Evolutionary conservation across 2,113 vertebrate species (phyloP).

Genomic region (Serilophus lunatus): DNA sequence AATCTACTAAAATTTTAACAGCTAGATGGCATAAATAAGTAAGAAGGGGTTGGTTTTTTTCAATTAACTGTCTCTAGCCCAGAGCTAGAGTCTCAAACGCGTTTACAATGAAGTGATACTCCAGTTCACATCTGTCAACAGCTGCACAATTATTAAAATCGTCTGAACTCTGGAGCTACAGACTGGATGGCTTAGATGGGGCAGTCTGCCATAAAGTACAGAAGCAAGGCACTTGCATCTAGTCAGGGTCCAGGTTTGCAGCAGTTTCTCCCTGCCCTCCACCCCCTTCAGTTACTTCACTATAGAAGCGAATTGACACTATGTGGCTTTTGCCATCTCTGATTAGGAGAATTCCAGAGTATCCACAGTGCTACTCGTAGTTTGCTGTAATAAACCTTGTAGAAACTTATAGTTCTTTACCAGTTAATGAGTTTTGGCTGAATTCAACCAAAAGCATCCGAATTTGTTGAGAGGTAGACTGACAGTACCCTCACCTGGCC

Average conservation of each 20-base stretch:
- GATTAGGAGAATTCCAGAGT: neutral
- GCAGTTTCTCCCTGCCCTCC: neutral
- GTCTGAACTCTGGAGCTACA: slow-evolving; percentile 6
- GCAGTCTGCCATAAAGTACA: neutral
- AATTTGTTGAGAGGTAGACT: neutral
- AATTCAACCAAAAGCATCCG: neutral
- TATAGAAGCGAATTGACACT: neutral
- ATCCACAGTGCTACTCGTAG: neutral
- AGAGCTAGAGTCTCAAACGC: neutral
- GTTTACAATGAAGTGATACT: slow-evolving; percentile 32
- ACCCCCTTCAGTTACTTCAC: fast-evolving
- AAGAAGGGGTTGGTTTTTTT: neutral
- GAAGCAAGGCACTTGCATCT: neutral
- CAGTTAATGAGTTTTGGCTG: neutral
- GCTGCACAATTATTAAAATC: slow-evolving; percentile 45
- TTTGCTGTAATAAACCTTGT: neutral
- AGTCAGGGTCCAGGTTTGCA: neutral
- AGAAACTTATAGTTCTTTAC: neutral
- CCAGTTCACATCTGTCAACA: slow-evolving; percentile 66
- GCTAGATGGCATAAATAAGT: neutral
- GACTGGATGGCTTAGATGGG: neutral
- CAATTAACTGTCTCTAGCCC: slow-evolving; percentile 45
- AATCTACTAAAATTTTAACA: slow-evolving; percentile 51
- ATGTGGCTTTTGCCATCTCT: neutral
- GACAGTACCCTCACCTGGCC: neutral